Conservation (phyloP, 2,113 vertebrate species). For the Zingel zingel region DNA sequence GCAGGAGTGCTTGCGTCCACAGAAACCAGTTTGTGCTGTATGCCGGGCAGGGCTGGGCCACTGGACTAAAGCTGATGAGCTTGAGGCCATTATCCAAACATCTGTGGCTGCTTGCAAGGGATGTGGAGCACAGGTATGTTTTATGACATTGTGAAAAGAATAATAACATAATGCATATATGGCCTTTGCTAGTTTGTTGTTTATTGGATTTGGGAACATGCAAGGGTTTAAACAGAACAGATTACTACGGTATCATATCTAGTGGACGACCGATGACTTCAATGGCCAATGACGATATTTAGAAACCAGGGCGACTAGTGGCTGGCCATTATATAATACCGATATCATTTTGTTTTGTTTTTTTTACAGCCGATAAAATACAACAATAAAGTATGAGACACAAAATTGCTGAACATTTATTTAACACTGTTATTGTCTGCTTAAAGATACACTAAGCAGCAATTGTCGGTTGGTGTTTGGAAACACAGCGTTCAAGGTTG, state of each 20-base stretch:
- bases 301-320: too few relatives aligned
- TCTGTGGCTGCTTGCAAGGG: constrained; percentile 92
- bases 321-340: too few relatives aligned
- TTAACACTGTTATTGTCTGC: too few relatives aligned
- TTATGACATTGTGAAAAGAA: not conserved
- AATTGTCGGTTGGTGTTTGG: too few relatives aligned
- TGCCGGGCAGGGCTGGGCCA: constrained; percentile 88
- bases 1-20: constrained; percentile 94
- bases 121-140: constrained; percentile 90
- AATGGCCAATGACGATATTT: too few relatives aligned
- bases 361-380: too few relatives aligned
- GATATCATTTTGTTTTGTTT: too few relatives aligned
- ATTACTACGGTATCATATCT: not conserved
- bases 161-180: not conserved
- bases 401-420: too few relatives aligned
- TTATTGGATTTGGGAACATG: not conserved
- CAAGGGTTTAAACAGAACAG: not conserved
- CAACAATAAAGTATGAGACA: too few relatives aligned
- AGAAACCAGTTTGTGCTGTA: constrained; percentile 95
- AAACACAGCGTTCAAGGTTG: too few relatives aligned
- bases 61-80: constrained; percentile 86
- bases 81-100: constrained; percentile 90
- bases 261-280: too few relatives aligned
- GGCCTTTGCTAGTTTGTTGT: not conserved
- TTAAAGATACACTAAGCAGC: too few relatives aligned